Base-by-base conservation (phyloP, 2,888 invertebrate species). In the Petrophora chlorosata region DNA sequence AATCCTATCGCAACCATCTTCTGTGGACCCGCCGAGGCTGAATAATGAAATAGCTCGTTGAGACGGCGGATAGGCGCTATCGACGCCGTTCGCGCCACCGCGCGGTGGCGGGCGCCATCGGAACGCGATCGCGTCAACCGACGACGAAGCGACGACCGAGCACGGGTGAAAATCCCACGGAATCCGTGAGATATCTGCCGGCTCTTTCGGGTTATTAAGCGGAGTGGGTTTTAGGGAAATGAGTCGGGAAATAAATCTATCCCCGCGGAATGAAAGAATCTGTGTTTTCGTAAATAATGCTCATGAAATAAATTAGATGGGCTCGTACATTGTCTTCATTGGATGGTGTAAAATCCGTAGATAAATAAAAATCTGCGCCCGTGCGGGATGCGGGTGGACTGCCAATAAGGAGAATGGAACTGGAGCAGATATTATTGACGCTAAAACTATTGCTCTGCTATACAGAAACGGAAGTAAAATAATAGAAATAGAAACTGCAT, bases 21-120 rank as follows among this genome's bases (percentile, higher is more conserved):
- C 67, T 74, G 71, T 67, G 73, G 67, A 78, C 71, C 75, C 76
- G 73, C 73, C 70, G 75, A 76, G 70, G 72, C 79, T 79, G 86
- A 87, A 87, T 88, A 89, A 89, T 88, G 82, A 85, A 88, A 88
- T 87, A 85, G 85, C 82, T 84, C 78, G 74, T 81, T 76, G 79
- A 79, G 72, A 69, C 73, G 68, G 70, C 64, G 73, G 70, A 70
- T 79, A 73, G 74, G 63, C 76, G 75, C 72, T 77, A 85, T 86
- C 82, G 79, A 73, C 72, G 71, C 71, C 70, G 26, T 33, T 25
- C 32, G 10, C 32, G n/a, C n/a, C n/a, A n/a, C n/a, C n/a, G n/a
- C 32, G 39, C 35, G 10, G 13, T 32, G 36, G 7, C 23, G 61
- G 61, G 61, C 63, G 67, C 28, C 70, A 76, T 70, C 63, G 78